These are phyloP conservation scores for Palaemon carinicauda DNA, from an alignment of 1,140 invertebrate species.

Conservation along the genomic window DNA sequence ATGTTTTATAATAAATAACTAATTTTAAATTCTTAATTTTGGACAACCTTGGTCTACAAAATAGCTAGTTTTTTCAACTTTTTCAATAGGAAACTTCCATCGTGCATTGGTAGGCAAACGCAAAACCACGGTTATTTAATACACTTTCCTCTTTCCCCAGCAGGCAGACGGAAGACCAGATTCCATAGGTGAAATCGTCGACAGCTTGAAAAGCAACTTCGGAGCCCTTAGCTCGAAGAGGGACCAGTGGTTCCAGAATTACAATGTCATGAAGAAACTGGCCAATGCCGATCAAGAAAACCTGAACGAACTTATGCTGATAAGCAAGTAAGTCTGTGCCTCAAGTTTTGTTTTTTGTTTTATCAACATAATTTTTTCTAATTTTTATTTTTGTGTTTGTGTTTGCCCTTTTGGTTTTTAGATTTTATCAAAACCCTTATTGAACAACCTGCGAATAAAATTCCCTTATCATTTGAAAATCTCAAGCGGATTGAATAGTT, in stretches of 20 bases:
- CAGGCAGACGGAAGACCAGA: background rate
- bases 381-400: too few relatives aligned
- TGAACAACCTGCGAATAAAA: too few relatives aligned
- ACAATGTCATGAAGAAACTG: slow-evolving; percentile 15
- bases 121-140: background rate
- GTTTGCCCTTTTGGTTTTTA: too few relatives aligned
- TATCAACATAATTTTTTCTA: background rate
- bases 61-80: too few relatives aligned
- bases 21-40: too few relatives aligned
- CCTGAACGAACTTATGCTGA: slow-evolving; percentile 10
- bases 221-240: background rate
- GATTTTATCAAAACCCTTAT: background rate
- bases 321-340: slow-evolving; percentile 25
- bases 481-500: too few relatives aligned
- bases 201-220: background rate
- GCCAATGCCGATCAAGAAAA: background rate
- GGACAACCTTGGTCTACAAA: too few relatives aligned
- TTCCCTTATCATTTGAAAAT: too few relatives aligned
- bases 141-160: background rate
- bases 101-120: too few relatives aligned
- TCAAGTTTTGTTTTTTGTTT: background rate
- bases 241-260: slow-evolving; percentile 36
- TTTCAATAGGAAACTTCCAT: too few relatives aligned
- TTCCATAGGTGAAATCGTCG: background rate
- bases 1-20: too few relatives aligned